Base-by-base conservation (phyloP, 2,888 invertebrate species). In the Tiliacea aurago region DNA sequence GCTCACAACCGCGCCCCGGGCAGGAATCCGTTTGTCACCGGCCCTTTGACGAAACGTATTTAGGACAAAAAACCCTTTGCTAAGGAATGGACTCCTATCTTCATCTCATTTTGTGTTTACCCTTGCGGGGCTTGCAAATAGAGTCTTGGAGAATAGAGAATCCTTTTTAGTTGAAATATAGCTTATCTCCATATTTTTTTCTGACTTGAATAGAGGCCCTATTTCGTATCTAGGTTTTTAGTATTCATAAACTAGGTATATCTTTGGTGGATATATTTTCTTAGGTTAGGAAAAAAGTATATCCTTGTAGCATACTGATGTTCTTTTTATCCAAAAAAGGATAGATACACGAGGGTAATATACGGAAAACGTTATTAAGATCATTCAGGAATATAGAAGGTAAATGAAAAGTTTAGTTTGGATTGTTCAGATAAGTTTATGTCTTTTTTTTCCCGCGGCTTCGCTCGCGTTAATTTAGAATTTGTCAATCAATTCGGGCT, bases 1-100 rank as follows among this genome's bases (percentile, higher is more conserved):
- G 77, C 78, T 76, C 80, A 77, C 80, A 84, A 88, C 86, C 86
- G 83, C 87, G 91, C 93, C 93, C 85, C 83, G 72, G 92, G 94
- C 90, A 81, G 91, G 94, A 92, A 94, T 94, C 91, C 93, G 93
- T 93, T 92, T 92, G 93, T 93, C 93, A 91, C 91, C 87, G 90
- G 87, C 87, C 93, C 93, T 93, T 93, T 93, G 93, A 93, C 91
- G 92, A 90, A 90, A 91, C 93, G 92, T 91, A 94, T 93, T 93
- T 93, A 92, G 93, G 93, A 90, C 92, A 91, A 92, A 86, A 84
- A 87, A 91, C 91, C 93, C 92, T 91, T 92, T 90, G 89, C 86
- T 70, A 86, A 90, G 90, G 89, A 92, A 90, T 90, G 84, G 86
- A 90, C 84, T 87, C 87, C 90, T 90, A 90, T 92, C 91, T 92